Evolutionary conservation across 2,888 invertebrate species (phyloP).

Genomic region (Epinotia nisella): DNA sequence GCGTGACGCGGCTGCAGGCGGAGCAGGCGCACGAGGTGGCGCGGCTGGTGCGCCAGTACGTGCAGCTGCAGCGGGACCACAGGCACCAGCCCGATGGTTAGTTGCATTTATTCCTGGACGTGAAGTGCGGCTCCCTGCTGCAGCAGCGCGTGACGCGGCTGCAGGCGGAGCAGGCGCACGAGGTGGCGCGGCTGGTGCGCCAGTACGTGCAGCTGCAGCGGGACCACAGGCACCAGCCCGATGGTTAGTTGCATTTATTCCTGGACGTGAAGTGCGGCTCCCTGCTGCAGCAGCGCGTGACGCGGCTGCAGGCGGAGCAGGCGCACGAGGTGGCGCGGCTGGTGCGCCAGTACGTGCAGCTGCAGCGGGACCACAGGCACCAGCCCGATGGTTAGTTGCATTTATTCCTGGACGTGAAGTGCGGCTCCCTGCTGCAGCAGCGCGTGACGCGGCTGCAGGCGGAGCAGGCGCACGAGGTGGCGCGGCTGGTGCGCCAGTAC

Average conservation of each 20-base stretch:
- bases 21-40: conserved; percentile 99
- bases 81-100: conserved; percentile 46
- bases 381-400: conserved; percentile 8
- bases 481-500: conserved; percentile 97
- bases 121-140: conserved; percentile 98
- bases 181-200: conserved; percentile 97
- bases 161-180: conserved; percentile 99
- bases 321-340: conserved; percentile 98
- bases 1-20: conserved; percentile 97
- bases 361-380: conserved; percentile 81
- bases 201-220: conserved; percentile 96
- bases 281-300: conserved; percentile 97
- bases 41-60: conserved; percentile 97
- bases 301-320: conserved; percentile 98
- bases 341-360: conserved; percentile 98
- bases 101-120: conserved; percentile 97
- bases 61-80: conserved; percentile 89
- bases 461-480: conserved; percentile 98
- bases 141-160: conserved; percentile 97
- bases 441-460: conserved; percentile 97
- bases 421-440: conserved; percentile 98
- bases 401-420: conserved; percentile 98
- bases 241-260: no score
- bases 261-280: conserved; percentile 99
- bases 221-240: conserved; percentile 58